Evolutionary conservation across 2,797 vertebrate species (phyloP).

Genomic region (Squalus acanthias): DNA sequence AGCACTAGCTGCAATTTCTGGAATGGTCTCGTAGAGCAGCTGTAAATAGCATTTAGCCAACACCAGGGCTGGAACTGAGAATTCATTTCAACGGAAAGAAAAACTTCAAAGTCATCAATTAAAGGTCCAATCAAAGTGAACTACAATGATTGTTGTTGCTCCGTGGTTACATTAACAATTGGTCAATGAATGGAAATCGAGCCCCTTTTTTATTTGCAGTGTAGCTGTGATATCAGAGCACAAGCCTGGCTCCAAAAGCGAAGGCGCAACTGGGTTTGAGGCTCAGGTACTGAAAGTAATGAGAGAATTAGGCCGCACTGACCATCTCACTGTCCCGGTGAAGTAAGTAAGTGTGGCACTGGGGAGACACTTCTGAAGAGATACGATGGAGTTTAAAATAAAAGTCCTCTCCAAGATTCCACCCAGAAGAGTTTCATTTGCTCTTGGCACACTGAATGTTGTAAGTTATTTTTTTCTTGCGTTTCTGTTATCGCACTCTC

Average conservation of each 20-base stretch:
- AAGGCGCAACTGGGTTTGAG: not conserved
- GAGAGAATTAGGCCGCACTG: not conserved
- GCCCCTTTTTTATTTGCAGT: not conserved
- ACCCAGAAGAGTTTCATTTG: not conserved
- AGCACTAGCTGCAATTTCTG: not conserved
- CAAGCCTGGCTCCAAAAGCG: not conserved
- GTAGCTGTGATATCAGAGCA: not conserved
- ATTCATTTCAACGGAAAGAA: not conserved
- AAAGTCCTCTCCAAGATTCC: not conserved
- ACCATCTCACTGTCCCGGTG: not conserved
- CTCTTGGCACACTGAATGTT: not conserved
- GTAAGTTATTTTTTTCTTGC: not conserved
- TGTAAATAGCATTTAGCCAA: not conserved
- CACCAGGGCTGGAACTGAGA: not conserved
- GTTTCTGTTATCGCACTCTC: not conserved
- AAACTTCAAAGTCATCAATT: not conserved
- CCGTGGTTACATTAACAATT: not conserved
- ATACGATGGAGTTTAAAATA: not conserved
- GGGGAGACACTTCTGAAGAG: not conserved
- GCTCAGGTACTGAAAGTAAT: not conserved
- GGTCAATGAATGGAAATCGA: not conserved
- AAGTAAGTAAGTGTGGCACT: not conserved
- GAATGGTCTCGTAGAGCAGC: not conserved
- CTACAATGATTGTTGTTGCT: not conserved
- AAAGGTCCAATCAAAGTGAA: not conserved